Base-by-base conservation (phyloP, 2,888 invertebrate genomes). In the Troglohyphantes excavatus region DNA sequence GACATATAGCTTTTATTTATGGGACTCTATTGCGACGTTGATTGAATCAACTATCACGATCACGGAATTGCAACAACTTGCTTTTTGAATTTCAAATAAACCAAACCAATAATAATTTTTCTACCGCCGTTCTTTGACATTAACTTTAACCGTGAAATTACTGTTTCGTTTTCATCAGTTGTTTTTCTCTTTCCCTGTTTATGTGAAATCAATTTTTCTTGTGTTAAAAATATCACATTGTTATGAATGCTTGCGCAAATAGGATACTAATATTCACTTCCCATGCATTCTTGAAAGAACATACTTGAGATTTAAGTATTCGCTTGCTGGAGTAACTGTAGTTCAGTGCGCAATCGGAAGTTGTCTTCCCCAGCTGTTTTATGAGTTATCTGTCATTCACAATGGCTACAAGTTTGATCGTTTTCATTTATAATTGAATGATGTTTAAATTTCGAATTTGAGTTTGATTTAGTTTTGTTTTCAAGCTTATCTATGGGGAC, bases 401-500 rank as follows among this genome's bases (percentile, higher is more conserved):
- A 23, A 70, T 70, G 70, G 33, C 70, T 63, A 29, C 39, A 26
- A 61, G 21, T 59, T 7, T 61, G 26, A 2, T 1, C n/a, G 33
- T 67, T 61, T 29, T 29, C 6, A 19, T 11, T 72, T 78, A 33
- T 23, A 26, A 26, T 78, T 43, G 26, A 78, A 27, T 26, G n/a
- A 65, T 65, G 43, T 65, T 19, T 65, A 19, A 17, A 65, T 33
- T 23, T 43, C 33, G 19, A 0, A 6, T 68, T 68, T 0, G 3
- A 29, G 33, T 68, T 68, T 68, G 17, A 68, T 17, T 53, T 53
- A 9, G 21, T 7, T 68, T 7, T 33, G 11, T 21, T 59, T 59
- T 21, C 29, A 53, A 68, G 82, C 82, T 68, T 82, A 27, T 88
- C 88, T 88, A 88, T 88, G 88, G 88, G 88, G 82, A 76, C 81